Evolutionary conservation across 2,113 vertebrate genomes (phyloP).

Genomic region (Anthoscopus minutus): DNA sequence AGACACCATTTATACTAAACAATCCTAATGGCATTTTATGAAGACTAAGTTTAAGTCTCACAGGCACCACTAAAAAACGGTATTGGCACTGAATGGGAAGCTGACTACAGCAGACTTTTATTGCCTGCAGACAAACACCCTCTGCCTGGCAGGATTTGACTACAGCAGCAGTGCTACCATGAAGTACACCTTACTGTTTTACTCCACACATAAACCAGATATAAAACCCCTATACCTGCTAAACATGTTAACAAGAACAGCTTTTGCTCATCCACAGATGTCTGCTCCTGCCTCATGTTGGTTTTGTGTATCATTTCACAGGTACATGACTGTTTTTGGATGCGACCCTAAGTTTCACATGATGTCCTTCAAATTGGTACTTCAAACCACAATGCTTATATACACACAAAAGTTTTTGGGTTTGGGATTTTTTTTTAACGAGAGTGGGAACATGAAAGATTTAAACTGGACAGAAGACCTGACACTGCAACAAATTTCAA

Average conservation of each 20-base stretch:
- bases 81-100: neutral
- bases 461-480: neutral
- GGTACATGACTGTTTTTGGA: neutral
- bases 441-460: neutral
- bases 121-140: neutral
- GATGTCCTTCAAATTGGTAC: neutral
- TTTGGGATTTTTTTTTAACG: neutral
- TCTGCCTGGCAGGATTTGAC: neutral
- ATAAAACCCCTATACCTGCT: neutral
- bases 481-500: neutral
- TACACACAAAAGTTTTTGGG: neutral
- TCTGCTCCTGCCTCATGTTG: neutral
- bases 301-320: neutral
- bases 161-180: neutral
- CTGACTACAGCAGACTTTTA: neutral
- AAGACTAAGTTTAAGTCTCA: neutral
- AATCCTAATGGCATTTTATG: neutral
- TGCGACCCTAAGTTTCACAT: neutral
- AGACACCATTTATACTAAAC: constrained; percentile 31
- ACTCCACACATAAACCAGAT: neutral
- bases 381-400: neutral
- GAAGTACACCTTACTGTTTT: neutral
- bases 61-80: neutral
- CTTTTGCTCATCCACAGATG: neutral
- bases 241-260: neutral